Percentiles rank a stretch among this genome's conserved stretches.
Conservation (phyloP, 2,888 invertebrate species). For the Volucella bombylans region DNA sequence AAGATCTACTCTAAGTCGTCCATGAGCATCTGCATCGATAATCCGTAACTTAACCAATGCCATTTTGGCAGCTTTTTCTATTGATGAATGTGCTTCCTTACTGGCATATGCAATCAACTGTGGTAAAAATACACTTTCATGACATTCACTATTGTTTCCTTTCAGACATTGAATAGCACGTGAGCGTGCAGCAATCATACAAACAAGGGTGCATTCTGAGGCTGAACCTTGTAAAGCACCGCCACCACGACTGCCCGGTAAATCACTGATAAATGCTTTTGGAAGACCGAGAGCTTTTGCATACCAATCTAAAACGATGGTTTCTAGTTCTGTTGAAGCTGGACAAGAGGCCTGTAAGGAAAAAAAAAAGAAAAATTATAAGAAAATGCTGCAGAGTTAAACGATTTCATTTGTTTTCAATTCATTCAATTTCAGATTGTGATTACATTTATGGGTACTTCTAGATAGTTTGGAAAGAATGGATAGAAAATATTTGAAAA, state of each 20-base stretch:
- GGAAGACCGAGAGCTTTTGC: constrained; percentile 90
- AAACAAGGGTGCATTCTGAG: constrained; percentile 91
- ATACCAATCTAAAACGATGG: constrained; percentile 92
- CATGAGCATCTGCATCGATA: constrained; percentile 88
- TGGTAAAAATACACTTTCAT: constrained; percentile 89
- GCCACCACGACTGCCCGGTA: constrained; percentile 85
- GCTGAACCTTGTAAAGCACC: constrained; percentile 93
- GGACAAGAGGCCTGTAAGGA: constrained; percentile 89
- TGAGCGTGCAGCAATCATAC: constrained; percentile 89
- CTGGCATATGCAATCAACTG: constrained; percentile 90
- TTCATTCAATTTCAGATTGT: too few species aligned
- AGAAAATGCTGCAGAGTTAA: too few species aligned
- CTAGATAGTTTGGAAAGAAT: too few species aligned
- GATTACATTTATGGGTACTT: too few species aligned
- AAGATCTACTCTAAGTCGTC: constrained; percentile 86
- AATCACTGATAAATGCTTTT: constrained; percentile 84
- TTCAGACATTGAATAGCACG: constrained; percentile 88
- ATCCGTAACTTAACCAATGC: constrained; percentile 88
- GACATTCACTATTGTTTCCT: constrained; percentile 82
- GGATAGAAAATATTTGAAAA: too few species aligned
- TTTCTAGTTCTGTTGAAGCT: constrained; percentile 92
- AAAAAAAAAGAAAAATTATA: constrained; percentile 4
- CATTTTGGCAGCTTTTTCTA: constrained; percentile 91
- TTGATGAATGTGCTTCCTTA: constrained; percentile 89
- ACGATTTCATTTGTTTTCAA: too few species aligned